Percentiles rank a stretch among this genome's conserved stretches.
Evolutionary conservation across 2,797 vertebrate genomes (phyloP).

Genomic region (Parauchenoglanis ngamensis): DNA sequence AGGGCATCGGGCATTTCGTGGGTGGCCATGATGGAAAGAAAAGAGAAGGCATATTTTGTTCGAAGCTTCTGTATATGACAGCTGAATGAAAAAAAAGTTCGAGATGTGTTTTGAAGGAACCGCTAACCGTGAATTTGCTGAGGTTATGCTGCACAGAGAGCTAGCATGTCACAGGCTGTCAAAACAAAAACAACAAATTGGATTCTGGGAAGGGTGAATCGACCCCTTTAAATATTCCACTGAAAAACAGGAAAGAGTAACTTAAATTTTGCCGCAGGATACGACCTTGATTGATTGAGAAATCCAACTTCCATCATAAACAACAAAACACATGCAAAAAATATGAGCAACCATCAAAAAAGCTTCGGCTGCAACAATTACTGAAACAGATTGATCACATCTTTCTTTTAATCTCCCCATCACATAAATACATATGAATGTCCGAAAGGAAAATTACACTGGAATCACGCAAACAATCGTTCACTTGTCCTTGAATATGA

Average conservation of each 20-base stretch:
- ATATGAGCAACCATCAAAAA: background rate
- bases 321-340: background rate
- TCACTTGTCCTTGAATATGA: conserved; percentile 16
- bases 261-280: background rate
- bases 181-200: too few species aligned
- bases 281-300: background rate
- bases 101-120: too few species aligned
- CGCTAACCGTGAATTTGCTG: too few species aligned
- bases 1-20: too few species aligned
- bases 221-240: background rate
- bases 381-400: background rate
- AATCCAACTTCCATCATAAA: background rate
- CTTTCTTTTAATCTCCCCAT: background rate
- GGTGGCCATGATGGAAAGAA: too few species aligned
- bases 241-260: background rate
- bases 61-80: too few species aligned
- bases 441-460: conserved; percentile 34
- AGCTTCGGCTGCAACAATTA: background rate
- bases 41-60: too few species aligned
- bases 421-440: conserved; percentile 14
- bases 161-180: too few species aligned
- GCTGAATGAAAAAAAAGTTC: too few species aligned
- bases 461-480: conserved; percentile 23
- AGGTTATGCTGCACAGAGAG: too few species aligned
- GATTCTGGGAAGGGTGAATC: too few species aligned